Evolutionary conservation across 1,140 invertebrate species (phyloP).

Genomic region (Glomeris maerens): DNA sequence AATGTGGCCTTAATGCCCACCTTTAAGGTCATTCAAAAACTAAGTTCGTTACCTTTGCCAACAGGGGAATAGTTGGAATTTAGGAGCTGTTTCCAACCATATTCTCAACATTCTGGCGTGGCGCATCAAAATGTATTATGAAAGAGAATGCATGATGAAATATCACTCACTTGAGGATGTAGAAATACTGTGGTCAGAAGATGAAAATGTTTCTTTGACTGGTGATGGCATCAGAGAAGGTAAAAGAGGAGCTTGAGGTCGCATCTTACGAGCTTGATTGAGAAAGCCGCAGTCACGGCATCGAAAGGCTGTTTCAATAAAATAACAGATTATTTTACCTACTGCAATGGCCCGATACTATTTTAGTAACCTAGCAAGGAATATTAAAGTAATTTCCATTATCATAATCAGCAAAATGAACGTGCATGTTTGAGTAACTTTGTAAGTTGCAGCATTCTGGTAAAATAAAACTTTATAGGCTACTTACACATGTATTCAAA

Average conservation of each 20-base stretch:
- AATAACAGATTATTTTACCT: background rate
- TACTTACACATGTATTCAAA: constrained; percentile 74
- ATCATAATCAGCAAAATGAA: background rate
- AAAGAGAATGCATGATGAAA: too few relatives aligned
- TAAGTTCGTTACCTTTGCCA: too few relatives aligned
- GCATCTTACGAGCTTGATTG: constrained; percentile 69
- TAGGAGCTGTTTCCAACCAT: too few relatives aligned
- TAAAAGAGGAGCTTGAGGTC: constrained; percentile 50
- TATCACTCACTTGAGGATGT: constrained; percentile 6
- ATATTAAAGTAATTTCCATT: constrained; percentile 3
- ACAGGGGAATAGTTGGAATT: too few relatives aligned
- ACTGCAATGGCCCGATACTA: constrained; percentile 2
- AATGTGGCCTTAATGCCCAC: too few relatives aligned
- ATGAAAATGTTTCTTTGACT: background rate
- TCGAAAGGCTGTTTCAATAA: constrained; percentile 44
- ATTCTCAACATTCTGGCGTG: background rate
- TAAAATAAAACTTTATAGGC: constrained; percentile 8
- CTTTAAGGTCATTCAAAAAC: too few relatives aligned
- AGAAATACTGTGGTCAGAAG: background rate
- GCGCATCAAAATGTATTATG: background rate
- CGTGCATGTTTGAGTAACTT: constrained; percentile 2
- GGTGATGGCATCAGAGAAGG: constrained; percentile 3
- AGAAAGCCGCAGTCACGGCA: constrained; percentile 75
- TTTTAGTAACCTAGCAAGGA: constrained; percentile 2
- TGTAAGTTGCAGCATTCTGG: background rate